A percentile compares a stretch with the other conserved stretches of the same genome.
phyloP scores from a whole-genome alignment of 2,797 vertebrate species.

The Spinus olivaceus region DNA sequence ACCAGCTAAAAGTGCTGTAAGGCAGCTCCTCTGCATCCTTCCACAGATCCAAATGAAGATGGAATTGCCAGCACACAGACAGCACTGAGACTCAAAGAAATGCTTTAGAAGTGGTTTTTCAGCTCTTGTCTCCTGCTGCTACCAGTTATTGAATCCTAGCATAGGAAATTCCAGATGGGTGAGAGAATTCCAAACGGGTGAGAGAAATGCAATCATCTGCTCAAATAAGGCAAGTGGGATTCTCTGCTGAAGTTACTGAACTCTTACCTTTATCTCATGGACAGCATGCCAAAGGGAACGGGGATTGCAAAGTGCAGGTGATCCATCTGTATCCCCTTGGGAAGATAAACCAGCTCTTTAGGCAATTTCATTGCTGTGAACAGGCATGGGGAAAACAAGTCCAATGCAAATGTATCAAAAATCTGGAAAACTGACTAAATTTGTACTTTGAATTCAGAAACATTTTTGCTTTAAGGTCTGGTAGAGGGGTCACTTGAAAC shows the following conservation, averaged over 20 bases:
- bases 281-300: neutral
- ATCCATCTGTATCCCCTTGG: neutral
- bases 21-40: neutral
- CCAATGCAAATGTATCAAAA: neutral
- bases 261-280: neutral
- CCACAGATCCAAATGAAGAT: neutral
- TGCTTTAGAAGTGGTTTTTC: neutral
- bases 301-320: neutral
- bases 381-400: neutral
- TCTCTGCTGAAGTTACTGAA: neutral
- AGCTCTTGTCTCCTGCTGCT: neutral
- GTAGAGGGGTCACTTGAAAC: neutral
- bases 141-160: neutral
- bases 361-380: neutral
- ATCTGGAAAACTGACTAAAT: neutral
- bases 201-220: neutral
- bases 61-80: fast-evolving
- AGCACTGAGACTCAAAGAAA: neutral
- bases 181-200: neutral
- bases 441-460: neutral
- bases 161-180: neutral
- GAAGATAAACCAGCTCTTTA: neutral
- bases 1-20: neutral
- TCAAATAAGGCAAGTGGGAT: neutral
- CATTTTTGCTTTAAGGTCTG: neutral